Base-by-base conservation (phyloP, 1,140 invertebrate genomes). In the Lamellibrachia luymesi region DNA sequence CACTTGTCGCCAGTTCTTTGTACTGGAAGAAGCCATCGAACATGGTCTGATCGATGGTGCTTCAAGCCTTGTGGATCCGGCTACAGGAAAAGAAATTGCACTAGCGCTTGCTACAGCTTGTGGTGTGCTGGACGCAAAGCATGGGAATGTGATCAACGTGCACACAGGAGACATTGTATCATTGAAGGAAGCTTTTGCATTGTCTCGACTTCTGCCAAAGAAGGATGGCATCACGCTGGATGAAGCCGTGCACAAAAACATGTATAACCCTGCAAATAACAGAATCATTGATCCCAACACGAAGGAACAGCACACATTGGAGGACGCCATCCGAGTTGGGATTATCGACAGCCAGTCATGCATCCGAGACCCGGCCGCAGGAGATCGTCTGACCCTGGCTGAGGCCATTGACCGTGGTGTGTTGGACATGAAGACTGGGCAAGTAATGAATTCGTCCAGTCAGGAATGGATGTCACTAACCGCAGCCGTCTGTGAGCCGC, bases 401-500 rank as follows among this genome's bases (percentile, higher is more conserved):
- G 95, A 96, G 93, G 96, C 95, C 50, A 92, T 95, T 50, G 93
- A 93, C 92, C 94, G 93, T 90, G 95, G 95, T 13, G 94, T 96
- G n/a, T 93, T 96, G n/a, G 93, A 93, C 93, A n/a, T 90, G 80
- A 89, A 90, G 50, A 90, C 92, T 91, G 93, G 93, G 22, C 97
- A 97, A 98, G 94, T 98, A 94, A 49, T 93, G n/a, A 56, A 97
- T 97, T n/a, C 90, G 97, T n/a, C 25, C n/a, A 92, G 64, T 56
- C 27, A 50, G 95, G 98, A 98, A 0, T 52, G 27, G 89, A 97
- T 98, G 97, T 98, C 98, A 4, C 96, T 99, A 17, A 98, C 98
- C 96, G 98, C 98, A 96, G 98, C 98, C 17, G 97, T 98, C 91
- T 97, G 97, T 22, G 97, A 97, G 25, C 98, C 98, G 22, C 97